Base-by-base conservation (phyloP, 2,113 vertebrate species). In the Cheilinus undulatus region DNA sequence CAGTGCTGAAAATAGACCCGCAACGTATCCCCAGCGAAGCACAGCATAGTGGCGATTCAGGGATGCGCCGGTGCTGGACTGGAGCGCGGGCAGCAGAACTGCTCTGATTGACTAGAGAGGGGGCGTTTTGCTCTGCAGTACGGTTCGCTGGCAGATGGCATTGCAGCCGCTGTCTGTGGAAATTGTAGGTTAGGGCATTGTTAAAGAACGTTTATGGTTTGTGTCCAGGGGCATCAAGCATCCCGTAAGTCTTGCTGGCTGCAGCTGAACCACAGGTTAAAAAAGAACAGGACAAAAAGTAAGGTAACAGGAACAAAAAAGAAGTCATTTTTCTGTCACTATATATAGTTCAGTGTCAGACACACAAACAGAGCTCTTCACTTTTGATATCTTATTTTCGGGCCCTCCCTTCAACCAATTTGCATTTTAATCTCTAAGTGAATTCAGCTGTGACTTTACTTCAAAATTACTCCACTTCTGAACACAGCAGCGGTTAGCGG, bases 361-460 rank as follows among this genome's bases (percentile, higher is more conserved):
- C 3, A 27, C 45, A n/a, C 19, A 54, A 7, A 36, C 40, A 38
- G 9, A 62, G 49, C 24, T 50, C 30, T 23, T 32, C 46, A 53
- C 32, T 30, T 49, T 53, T 73, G 53, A 68, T 57, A 68, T 63
- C 57, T 52, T 62, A 51, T 50, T 65, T 62, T 57, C 45, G 60
- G 27, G 20, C 42, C 61, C 42, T 56, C 34, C 22, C 26, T 59
- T 28, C 27, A 52, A 30, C 46, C 2, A 13, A 77, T 73, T 68
- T 76, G 38, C 62, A 73, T 76, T 76, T 73, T 24, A 82, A 59
- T 71, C 62, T 76, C 70, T 14, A 76, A 34, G 51, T 32, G 49
- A 76, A 68, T 48, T 66, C 71, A 75, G 40, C 72, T 61, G 72
- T 67, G 72, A 81, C 72, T 66, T 70, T 40, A 53, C 56, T 65